Conservation (phyloP, 1,140 invertebrate species). For the Tetragnatha versicolor region DNA sequence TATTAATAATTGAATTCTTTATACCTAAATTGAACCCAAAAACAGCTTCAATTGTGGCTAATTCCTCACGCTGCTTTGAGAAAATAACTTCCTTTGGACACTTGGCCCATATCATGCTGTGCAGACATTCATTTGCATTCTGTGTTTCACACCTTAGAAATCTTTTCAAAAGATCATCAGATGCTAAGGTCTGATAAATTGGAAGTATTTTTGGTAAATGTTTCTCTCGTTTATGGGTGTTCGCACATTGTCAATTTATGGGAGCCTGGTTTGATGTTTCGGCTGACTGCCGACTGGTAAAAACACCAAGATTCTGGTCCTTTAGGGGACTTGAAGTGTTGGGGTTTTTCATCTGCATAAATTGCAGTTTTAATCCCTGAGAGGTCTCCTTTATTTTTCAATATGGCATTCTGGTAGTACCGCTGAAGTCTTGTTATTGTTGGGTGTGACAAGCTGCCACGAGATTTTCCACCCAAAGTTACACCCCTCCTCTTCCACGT, state of each 20-base stretch:
- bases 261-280: neutral
- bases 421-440: neutral
- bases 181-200: neutral
- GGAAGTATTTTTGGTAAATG: neutral
- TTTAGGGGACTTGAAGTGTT: neutral
- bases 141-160: neutral
- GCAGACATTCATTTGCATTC: conserved; percentile 13
- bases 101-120: neutral
- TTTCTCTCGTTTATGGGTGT: neutral
- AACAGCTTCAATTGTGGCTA: neutral
- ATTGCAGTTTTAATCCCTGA: neutral
- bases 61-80: no score
- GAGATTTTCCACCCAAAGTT: neutral
- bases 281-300: neutral
- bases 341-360: neutral
- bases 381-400: neutral
- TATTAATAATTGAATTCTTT: neutral
- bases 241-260: neutral
- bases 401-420: neutral
- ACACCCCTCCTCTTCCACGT: neutral
- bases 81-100: neutral
- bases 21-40: neutral
- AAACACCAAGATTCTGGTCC: neutral
- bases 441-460: neutral
- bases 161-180: neutral